Conservation (phyloP, 2,797 vertebrate species). For the Pachyuromys duprasi region DNA sequence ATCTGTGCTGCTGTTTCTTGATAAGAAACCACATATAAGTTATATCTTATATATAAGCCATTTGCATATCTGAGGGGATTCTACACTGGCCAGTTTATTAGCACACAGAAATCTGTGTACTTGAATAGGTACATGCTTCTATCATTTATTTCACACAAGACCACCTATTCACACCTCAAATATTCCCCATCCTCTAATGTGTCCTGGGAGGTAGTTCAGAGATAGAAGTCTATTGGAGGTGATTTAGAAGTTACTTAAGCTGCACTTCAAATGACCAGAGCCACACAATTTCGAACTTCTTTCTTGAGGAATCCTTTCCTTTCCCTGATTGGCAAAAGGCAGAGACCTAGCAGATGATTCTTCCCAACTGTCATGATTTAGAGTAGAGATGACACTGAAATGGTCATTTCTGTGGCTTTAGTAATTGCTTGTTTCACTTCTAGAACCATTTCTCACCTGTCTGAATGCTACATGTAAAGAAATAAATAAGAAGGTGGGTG, state of each 20-base stretch:
- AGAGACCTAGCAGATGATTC: not conserved
- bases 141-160: not conserved
- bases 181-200: not conserved
- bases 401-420: not conserved
- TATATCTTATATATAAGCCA: not conserved
- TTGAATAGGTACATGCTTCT: not conserved
- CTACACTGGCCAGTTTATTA: not conserved
- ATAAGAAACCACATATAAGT: not conserved
- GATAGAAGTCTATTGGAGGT: not conserved
- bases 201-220: not conserved
- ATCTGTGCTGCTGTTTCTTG: not conserved
- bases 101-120: not conserved
- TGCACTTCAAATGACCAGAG: not conserved
- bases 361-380: not conserved
- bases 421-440: not conserved
- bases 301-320: not conserved
- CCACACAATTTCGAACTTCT: not conserved
- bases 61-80: not conserved
- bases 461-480: not conserved
- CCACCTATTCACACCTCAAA: not conserved
- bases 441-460: not conserved
- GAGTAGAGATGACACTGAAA: conserved; percentile 12
- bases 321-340: not conserved
- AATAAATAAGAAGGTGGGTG: not conserved
- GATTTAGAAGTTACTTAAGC: not conserved